Conservation (phyloP, 2,888 invertebrate genomes). For the Pomacea canaliculata region DNA sequence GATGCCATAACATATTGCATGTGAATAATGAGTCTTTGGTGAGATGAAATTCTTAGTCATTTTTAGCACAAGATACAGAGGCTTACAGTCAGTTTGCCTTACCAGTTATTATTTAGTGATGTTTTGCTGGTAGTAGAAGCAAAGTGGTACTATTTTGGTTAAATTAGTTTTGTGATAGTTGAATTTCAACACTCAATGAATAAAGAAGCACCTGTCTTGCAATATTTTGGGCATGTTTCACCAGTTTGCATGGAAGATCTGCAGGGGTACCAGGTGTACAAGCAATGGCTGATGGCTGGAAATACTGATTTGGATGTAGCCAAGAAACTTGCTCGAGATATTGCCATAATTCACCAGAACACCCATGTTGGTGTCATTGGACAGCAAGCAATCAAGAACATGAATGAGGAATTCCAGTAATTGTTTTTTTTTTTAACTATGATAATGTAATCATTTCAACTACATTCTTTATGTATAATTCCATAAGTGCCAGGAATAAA, state of each 20-base stretch:
- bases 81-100: too few species aligned
- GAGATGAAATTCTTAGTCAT: too few species aligned
- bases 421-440: not conserved
- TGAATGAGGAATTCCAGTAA: slow-evolving; percentile 43
- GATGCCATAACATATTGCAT: too few species aligned
- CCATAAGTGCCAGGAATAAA: not conserved
- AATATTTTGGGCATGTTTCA: not conserved
- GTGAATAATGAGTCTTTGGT: too few species aligned
- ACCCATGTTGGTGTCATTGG: slow-evolving; percentile 42
- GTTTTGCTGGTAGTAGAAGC: too few species aligned
- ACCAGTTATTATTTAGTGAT: too few species aligned
- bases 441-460: not conserved
- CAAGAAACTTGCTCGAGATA: slow-evolving; percentile 36
- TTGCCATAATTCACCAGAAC: slow-evolving; percentile 44
- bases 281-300: slow-evolving; percentile 40
- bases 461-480: not conserved
- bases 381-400: slow-evolving; percentile 29
- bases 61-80: too few species aligned
- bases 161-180: too few species aligned
- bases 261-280: slow-evolving; percentile 33
- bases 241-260: slow-evolving; percentile 56
- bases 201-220: too few species aligned
- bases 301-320: slow-evolving; percentile 35
- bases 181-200: too few species aligned
- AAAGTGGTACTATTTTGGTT: too few species aligned